These are phyloP conservation scores for Callaeas wilsoni DNA, from an alignment of 2,113 vertebrate species.

Conservation along the genomic window DNA sequence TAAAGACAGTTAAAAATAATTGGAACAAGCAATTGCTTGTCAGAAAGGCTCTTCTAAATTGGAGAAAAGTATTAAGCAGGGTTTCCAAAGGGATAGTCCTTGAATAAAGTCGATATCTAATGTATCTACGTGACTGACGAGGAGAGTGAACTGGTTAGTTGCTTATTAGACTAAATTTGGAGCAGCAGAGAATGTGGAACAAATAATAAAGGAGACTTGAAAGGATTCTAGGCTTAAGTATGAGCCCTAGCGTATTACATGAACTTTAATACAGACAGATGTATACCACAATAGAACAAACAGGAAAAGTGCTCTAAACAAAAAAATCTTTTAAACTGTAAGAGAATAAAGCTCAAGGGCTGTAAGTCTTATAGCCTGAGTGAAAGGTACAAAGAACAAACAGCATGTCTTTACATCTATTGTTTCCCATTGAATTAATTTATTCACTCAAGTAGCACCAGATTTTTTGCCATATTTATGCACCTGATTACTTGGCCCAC, in stretches of 20 bases:
- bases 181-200: background rate
- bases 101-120: background rate
- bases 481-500: background rate
- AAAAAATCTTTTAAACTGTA: background rate
- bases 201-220: conserved; percentile 15
- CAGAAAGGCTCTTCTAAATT: conserved; percentile 44
- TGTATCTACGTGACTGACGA: background rate
- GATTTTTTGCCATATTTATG: background rate
- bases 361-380: background rate
- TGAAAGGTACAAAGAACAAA: background rate
- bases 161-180: conserved; percentile 39
- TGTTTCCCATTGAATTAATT: background rate
- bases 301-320: background rate
- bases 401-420: background rate
- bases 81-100: conserved; percentile 6
- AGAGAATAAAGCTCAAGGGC: background rate
- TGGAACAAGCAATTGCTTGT: conserved; percentile 30
- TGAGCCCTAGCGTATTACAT: background rate
- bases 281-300: background rate
- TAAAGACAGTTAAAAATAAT: background rate
- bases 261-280: background rate
- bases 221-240: conserved; percentile 1
- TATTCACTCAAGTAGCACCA: background rate
- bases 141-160: conserved; percentile 38
- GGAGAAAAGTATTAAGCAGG: conserved; percentile 21